These are phyloP conservation scores for Thumatha senex DNA, from an alignment of 2,888 invertebrate genomes.

Conservation along the genomic window DNA sequence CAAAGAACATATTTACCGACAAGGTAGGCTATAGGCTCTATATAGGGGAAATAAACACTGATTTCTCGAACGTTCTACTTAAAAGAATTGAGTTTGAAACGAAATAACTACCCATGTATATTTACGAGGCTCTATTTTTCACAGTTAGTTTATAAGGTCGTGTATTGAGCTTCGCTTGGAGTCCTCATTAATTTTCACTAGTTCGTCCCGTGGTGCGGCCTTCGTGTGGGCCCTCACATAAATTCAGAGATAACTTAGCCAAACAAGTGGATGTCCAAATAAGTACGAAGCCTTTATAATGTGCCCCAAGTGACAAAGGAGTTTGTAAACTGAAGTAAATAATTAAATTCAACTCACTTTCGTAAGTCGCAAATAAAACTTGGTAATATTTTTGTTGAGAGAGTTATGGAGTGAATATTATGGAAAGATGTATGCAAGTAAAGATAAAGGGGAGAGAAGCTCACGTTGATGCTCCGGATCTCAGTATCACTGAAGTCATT, in stretches of 20 bases:
- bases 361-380: constrained; percentile 13
- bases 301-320: constrained; percentile 64
- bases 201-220: constrained; percentile 58
- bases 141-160: constrained; percentile 39
- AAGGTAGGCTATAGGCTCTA: neutral
- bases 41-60: neutral
- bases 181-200: constrained; percentile 73
- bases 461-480: too few species aligned
- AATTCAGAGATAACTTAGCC: constrained; percentile 73
- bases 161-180: constrained; percentile 48
- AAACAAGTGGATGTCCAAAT: constrained; percentile 73
- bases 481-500: too few species aligned
- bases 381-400: too few species aligned
- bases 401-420: too few species aligned
- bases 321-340: constrained; percentile 59
- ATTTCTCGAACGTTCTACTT: neutral
- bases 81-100: neutral
- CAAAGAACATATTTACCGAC: too few species aligned
- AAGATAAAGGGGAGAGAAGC: too few species aligned
- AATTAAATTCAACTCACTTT: constrained; percentile 36
- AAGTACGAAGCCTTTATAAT: constrained; percentile 68
- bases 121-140: constrained; percentile 34
- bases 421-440: too few species aligned
- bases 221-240: constrained; percentile 70
- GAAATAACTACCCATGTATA: constrained; percentile 5